Conservation (phyloP, 2,888 invertebrate genomes). For the Tachina fera region DNA sequence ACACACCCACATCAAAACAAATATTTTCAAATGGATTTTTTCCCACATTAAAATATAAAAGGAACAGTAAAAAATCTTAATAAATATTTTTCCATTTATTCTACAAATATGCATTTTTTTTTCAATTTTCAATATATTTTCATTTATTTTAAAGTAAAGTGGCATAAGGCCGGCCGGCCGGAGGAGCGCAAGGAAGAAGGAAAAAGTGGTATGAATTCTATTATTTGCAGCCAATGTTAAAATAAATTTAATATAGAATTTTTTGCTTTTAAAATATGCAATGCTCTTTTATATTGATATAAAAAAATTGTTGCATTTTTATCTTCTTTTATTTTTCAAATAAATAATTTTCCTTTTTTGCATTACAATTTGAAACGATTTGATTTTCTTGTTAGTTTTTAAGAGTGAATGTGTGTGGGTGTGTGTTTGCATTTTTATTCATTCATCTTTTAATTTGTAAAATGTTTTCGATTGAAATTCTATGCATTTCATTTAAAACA, state of each 20-base stretch:
- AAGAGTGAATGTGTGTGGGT: neutral
- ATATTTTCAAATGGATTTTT: neutral
- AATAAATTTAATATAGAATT: slow-evolving; percentile 43
- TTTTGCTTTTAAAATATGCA: slow-evolving; percentile 17
- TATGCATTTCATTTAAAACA: slow-evolving; percentile 61
- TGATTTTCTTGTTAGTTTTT: slow-evolving; percentile 17
- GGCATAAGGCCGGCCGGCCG: neutral
- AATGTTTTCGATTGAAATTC: slow-evolving; percentile 69
- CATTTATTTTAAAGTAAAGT: slow-evolving; percentile 3
- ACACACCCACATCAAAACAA: neutral
- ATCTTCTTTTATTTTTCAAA: slow-evolving; percentile 41
- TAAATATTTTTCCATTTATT: slow-evolving; percentile 45
- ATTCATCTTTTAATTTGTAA: slow-evolving; percentile 64
- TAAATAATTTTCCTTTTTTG: slow-evolving; percentile 34
- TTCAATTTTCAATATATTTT: slow-evolving; percentile 21
- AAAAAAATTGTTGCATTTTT: slow-evolving; percentile 50
- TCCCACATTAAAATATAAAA: slow-evolving; percentile 17
- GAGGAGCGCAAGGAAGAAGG: neutral
- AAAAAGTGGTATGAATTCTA: slow-evolving; percentile 25
- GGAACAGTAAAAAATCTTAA: slow-evolving; percentile 11
- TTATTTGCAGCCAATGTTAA: slow-evolving; percentile 51
- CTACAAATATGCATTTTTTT: neutral
- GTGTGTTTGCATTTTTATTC: slow-evolving; percentile 37
- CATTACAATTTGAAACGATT: slow-evolving; percentile 41
- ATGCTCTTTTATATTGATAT: slow-evolving; percentile 37